These are phyloP conservation scores for Caenorhabditis becei DNA, from an alignment of 2,888 invertebrate genomes.

Conservation along the genomic window DNA sequence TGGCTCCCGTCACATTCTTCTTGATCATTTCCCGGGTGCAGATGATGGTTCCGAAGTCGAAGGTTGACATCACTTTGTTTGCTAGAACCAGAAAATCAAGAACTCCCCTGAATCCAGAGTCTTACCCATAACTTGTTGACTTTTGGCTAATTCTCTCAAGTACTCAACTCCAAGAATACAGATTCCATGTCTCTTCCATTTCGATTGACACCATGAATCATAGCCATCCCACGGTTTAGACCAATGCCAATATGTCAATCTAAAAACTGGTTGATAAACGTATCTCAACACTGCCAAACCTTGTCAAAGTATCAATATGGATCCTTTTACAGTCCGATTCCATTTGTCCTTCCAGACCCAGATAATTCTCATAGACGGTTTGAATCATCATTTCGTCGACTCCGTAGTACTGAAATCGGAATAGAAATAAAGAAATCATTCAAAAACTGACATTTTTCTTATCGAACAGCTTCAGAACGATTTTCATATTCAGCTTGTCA, in stretches of 20 bases:
- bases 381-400: conserved; percentile 57
- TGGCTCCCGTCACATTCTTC: conserved; percentile 14
- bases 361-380: conserved; percentile 55
- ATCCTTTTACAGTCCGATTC: conserved; percentile 44
- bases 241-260: conserved; percentile 44
- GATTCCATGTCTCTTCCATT: conserved; percentile 52
- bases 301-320: conserved; percentile 39
- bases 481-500: conserved; percentile 48
- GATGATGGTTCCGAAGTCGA: conserved; percentile 54
- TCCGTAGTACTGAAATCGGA: conserved; percentile 42
- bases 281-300: conserved; percentile 11
- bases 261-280: background rate
- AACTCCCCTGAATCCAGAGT: too few relatives aligned
- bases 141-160: conserved; percentile 24
- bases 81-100: conserved; percentile 30
- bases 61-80: conserved; percentile 49
- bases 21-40: conserved; percentile 54
- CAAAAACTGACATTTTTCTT: conserved; percentile 29
- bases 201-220: conserved; percentile 41
- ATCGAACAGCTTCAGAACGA: conserved; percentile 45
- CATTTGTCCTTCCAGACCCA: conserved; percentile 61
- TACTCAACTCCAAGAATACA: conserved; percentile 56
- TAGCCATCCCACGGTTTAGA: conserved; percentile 44
- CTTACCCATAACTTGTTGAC: conserved; percentile 27
- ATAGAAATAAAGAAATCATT: too few relatives aligned